Base-by-base conservation (phyloP, 2,113 vertebrate genomes). In the Poeciliopsis turrubarensis region DNA sequence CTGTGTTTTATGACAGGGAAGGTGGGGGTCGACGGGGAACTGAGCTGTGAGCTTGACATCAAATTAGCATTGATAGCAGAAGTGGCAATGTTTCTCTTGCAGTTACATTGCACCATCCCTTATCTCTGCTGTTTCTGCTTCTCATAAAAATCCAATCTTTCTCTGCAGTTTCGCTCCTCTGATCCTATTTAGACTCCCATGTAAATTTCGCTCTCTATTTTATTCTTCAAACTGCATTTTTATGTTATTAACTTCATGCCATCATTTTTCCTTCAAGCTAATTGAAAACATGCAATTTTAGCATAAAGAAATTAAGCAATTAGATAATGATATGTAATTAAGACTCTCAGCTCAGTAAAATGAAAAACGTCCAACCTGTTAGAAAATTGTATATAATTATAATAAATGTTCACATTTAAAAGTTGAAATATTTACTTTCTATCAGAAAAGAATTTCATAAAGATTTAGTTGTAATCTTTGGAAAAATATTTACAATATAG, bases 1-100 rank as follows among this genome's bases (percentile, higher is more conserved):
- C 89, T 88, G 91, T 57, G 90, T 93, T 89, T 85, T 81, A 72
- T 79, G 86, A 84, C 84, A 87, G 81, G 69, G 26, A 25, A 51
- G 57, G 72, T 31, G 31, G 72, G 72, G 63, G 63, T 29, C 64
- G 60, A 37, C 5, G 67, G 65, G 67, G 29, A 27, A 73, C 14
- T 19, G 64, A 62, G 78, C 57, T 68, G 65, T 25, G 64, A 29
- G 34, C 69, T 86, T 82, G 82, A 84, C 84, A 80, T 79, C 13
- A 17, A 63, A 84, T 89, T 80, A 85, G 69, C 80, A 78, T 81
- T 74, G 62, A 39, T 77, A 77, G 72, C 3, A 17, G 65, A 15
- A 51, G 69, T 69, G 78, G 78, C 84, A 75, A 32, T 29, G 67
- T 65, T 73, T 86, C 77, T 74, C 77, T 78, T 31, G 71, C 31